Base-by-base conservation (phyloP, 2,888 invertebrate genomes). In the Acanthosepion pharaonis region DNA sequence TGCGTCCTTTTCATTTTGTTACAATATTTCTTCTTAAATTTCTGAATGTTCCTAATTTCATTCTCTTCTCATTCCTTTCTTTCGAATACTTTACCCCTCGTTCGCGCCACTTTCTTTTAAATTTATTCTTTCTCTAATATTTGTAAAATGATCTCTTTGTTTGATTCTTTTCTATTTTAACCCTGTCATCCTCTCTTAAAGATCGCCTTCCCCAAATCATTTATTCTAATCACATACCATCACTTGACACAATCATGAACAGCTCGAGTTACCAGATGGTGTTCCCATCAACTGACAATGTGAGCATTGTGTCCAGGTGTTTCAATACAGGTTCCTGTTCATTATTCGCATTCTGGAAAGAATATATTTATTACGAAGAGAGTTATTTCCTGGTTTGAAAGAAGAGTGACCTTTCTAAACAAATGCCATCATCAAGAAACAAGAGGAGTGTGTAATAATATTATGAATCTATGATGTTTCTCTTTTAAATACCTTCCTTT, bases 291-390 rank as follows among this genome's bases (percentile, higher is more conserved):
- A 59, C 5, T 23, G n/a, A 78, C 78, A 78, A n/a, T 78, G 78
- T n/a, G n/a, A n/a, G 78, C n/a, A 11, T 78, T 78, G n/a, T 78
- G 78, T 78, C 33, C 78, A 78, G 78, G 78, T 78, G 78, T 78
- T 78, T 78, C 78, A 78, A 78, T 78, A 78, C n/a, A n/a, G n/a
- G n/a, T 78, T 78, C 78, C 33, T 78, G 78, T 78, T 78, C 78
- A 78, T n/a, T 78, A 78, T 78, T 0, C 0, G n/a, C 5, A 78
- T n/a, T n/a, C n/a, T n/a, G 33, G n/a, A 78, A n/a, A 78, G n/a
- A 78, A 33, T n/a, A 78, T 78, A 78, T 78, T 42, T 78, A 78
- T 78, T n/a, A n/a, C 78, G 78, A 33, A 33, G n/a, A n/a, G 9
- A 78, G n/a, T 15, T 18, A 78, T 78, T 78, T 78, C 78, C 78